Conservation (phyloP, 2,888 invertebrate genomes). For the Brachynemurus nebulosus region DNA sequence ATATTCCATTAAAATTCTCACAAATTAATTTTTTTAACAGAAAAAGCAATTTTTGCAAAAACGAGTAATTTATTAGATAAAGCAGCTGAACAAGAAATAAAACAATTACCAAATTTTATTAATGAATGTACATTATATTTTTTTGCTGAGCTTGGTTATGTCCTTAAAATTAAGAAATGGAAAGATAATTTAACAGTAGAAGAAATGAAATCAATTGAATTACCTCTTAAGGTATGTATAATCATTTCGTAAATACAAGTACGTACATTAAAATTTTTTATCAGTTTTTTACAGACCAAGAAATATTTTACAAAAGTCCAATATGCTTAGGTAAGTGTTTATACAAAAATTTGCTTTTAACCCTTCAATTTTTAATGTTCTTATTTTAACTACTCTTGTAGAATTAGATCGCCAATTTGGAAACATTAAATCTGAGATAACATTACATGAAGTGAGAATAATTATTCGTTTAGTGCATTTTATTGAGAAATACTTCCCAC, state of each 20-base stretch:
- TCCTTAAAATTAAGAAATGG: conserved; percentile 61
- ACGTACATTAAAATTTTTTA: conserved; percentile 2
- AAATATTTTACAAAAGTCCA: conserved; percentile 51
- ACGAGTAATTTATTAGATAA: too few relatives aligned
- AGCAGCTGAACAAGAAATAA: conserved; percentile 54
- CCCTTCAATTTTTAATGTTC: neutral
- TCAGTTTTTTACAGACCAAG: neutral
- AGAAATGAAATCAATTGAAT: conserved; percentile 6
- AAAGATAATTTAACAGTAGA: neutral
- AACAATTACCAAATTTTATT: conserved; percentile 50
- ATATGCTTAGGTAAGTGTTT: conserved; percentile 40
- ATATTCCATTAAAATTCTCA: too few relatives aligned
- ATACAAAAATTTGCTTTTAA: neutral
- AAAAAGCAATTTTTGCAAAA: too few relatives aligned
- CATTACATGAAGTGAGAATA: conserved; percentile 65
- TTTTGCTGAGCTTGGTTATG: conserved; percentile 64
- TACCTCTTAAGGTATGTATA: neutral
- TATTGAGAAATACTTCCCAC: conserved; percentile 42
- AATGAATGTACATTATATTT: conserved; percentile 52
- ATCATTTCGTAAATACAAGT: neutral
- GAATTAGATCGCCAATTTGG: conserved; percentile 66
- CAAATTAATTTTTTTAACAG: too few relatives aligned
- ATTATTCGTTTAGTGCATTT: conserved; percentile 51
- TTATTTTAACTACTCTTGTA: conserved; percentile 23
- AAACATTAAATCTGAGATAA: conserved; percentile 64